These are phyloP conservation scores for Gobius niger DNA, from an alignment of 2,113 vertebrate genomes.

Conservation along the genomic window DNA sequence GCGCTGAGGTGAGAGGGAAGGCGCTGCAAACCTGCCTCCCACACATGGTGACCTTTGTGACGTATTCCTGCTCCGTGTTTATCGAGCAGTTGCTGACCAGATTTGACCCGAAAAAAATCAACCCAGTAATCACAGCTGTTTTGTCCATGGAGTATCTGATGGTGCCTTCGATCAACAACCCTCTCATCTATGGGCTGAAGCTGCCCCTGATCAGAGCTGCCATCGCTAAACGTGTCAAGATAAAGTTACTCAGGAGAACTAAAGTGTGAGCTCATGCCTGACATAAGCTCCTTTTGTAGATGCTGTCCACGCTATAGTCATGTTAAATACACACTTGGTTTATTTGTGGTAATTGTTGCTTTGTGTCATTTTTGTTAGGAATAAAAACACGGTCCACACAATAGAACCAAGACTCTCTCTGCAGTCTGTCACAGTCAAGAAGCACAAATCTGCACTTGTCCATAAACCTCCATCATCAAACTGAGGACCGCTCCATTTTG, in stretches of 20 bases:
- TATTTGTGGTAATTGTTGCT: too few relatives aligned
- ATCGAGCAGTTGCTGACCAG: not conserved
- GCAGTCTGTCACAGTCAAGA: too few relatives aligned
- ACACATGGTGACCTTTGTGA: not conserved
- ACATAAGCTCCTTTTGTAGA: too few relatives aligned
- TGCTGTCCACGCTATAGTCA: too few relatives aligned
- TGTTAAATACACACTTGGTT: too few relatives aligned
- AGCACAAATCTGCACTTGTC: too few relatives aligned
- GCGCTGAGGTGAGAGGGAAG: not conserved
- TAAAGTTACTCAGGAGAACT: not conserved
- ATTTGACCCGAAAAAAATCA: not conserved
- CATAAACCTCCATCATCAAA: too few relatives aligned
- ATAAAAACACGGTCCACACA: too few relatives aligned
- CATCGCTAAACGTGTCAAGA: not conserved
- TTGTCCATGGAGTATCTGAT: not conserved
- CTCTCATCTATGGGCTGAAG: constrained; percentile 1
- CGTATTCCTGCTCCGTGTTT: not conserved
- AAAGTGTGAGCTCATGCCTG: not conserved
- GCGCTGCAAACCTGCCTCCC: not conserved
- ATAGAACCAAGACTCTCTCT: too few relatives aligned
- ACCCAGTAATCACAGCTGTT: not conserved
- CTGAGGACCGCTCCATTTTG: too few relatives aligned
- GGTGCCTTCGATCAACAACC: not conserved
- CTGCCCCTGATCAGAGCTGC: constrained; percentile 1
- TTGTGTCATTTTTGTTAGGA: too few relatives aligned